Conservation (phyloP, 1,140 invertebrate species). For the Sarcophaga bullata region DNA sequence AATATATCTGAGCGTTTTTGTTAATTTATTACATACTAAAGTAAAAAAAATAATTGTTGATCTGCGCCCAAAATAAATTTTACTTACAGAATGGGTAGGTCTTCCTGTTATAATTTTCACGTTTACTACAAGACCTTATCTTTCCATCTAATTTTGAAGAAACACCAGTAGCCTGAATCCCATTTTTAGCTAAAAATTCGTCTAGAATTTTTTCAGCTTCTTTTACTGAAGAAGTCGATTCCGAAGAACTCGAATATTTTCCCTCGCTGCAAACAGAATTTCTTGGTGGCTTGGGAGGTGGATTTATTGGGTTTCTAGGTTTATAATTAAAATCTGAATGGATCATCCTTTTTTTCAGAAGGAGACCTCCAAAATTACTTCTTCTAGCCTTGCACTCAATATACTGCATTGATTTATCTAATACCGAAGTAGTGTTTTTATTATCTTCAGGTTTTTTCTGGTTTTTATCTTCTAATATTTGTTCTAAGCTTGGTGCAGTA, state of each 20-base stretch:
- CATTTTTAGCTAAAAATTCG: slow-evolving; percentile 54
- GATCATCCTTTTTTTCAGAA: slow-evolving; percentile 57
- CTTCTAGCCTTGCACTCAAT: slow-evolving; percentile 19
- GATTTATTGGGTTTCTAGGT: slow-evolving; percentile 46
- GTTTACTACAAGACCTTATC: neutral
- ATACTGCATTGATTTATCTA: slow-evolving; percentile 17
- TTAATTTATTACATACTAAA: too few species aligned
- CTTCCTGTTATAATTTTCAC: slow-evolving; percentile 47
- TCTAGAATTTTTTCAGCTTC: slow-evolving; percentile 59
- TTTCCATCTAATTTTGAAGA: neutral
- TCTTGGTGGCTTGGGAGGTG: slow-evolving; percentile 60
- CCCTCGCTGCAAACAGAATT: slow-evolving; percentile 52
- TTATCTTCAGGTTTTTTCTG: neutral
- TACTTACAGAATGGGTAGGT: slow-evolving; percentile 60
- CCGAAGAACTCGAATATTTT: slow-evolving; percentile 50
- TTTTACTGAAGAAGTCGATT: slow-evolving; percentile 54
- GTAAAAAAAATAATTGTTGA: too few species aligned
- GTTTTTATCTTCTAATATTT: slow-evolving; percentile 51
- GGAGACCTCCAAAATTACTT: slow-evolving; percentile 48
- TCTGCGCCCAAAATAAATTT: neutral
- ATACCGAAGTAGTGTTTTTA: neutral
- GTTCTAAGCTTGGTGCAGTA: slow-evolving; percentile 48
- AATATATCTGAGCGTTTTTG: too few species aligned
- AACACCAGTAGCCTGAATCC: slow-evolving; percentile 49
- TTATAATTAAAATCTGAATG: slow-evolving; percentile 52